phyloP scores from a whole-genome alignment of 2,888 invertebrate species.

The Heteromurus nitidus region DNA sequence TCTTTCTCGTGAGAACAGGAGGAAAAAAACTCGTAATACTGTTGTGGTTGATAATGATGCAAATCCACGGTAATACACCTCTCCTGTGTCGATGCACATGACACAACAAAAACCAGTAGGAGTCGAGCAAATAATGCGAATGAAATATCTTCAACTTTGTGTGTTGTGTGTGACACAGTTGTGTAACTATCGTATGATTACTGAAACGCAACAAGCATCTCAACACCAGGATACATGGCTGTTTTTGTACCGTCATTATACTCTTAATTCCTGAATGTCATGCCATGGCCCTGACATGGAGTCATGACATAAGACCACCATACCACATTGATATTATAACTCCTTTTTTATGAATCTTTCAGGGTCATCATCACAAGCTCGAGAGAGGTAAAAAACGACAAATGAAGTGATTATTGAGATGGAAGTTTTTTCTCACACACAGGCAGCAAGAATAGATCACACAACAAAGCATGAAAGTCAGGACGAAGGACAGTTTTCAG shows the following conservation, averaged over 20 bases:
- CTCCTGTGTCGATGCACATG: background rate
- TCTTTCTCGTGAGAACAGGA: background rate
- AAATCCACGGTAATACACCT: background rate
- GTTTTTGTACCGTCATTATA: background rate
- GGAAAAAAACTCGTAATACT: background rate
- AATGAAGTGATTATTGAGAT: background rate
- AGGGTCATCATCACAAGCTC: background rate
- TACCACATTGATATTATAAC: background rate
- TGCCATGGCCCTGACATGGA: constrained; percentile 56
- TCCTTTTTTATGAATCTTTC: background rate
- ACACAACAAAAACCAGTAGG: background rate
- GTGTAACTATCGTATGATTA: background rate
- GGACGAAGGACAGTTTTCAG: constrained; percentile 21
- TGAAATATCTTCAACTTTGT: background rate
- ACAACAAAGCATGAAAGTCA: constrained; percentile 23
- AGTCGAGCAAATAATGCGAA: background rate
- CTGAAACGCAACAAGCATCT: background rate
- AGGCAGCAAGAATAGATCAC: background rate
- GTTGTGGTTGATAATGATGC: background rate
- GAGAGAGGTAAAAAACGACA: background rate
- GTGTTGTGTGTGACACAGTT: background rate
- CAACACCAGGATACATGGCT: constrained; percentile 2
- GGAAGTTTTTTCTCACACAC: background rate
- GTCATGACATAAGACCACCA: constrained; percentile 53
- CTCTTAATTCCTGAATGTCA: constrained; percentile 46